Evolutionary conservation across 2,113 vertebrate genomes (phyloP), one percentile per base, ranked within the genome.

Genomic region (Axis porcinus): DNA sequence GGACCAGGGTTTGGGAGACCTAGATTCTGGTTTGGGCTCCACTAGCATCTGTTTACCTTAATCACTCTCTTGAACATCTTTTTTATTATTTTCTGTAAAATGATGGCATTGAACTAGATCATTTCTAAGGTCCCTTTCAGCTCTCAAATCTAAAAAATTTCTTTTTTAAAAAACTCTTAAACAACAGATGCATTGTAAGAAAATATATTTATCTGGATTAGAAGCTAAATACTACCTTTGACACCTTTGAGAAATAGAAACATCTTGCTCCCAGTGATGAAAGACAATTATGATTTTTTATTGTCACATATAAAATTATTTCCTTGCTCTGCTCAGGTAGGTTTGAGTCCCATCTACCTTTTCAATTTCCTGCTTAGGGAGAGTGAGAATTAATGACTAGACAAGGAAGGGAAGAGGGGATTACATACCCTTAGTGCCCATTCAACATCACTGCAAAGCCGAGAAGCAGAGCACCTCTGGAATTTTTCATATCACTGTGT

Each of bases 131-230:
- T 96, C 28, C 50, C 28, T 97, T 94, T 96, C 78, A 88, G 47
- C 33, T 97, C 36, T 87, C 43, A 92, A 74, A 83, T 64, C 28
- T 78, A 92, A 96, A 54, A 94, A 78, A 23, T 33, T 82, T 25
- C 79, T 82, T 82, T 45, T 74, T 74, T 70, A 0, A 30, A 79
- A 79, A 47, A 36, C 74, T 97, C 47, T 82, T 67, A 86, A 70
- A 28, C 36, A 93, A 82, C 82, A 86, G 30, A 54, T 93, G 15
- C 23, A 55, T 52, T 90, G 7, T 79, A 85, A 94, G 79, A 92
- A 95, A 97, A 76, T 94, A 84, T 81, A 84, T 76, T 23, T 88
- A 27, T 94, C 23, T 89, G 74, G 93, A 5, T 97, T 91, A 92
- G 74, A 94, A 86, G 67, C 47, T 94, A 79, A 89, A 86, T 45